Evolutionary conservation across 2,113 vertebrate genomes (phyloP).

Genomic region (Brachypodius melanocephalos): DNA sequence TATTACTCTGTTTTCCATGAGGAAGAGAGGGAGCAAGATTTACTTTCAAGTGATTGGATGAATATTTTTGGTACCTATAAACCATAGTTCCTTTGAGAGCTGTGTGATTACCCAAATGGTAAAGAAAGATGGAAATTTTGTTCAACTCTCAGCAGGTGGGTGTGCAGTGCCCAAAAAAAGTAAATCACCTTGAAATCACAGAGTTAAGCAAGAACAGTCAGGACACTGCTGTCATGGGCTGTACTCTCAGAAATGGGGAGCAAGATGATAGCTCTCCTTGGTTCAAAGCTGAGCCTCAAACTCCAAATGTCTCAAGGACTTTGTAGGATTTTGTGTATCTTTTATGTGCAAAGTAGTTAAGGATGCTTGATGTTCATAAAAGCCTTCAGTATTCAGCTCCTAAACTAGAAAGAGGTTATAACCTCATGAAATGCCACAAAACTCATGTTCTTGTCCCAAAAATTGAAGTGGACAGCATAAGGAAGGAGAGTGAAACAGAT

Average conservation of each 20-base stretch:
- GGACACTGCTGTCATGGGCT: background rate
- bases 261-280: background rate
- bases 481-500: background rate
- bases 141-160: constrained; percentile 1
- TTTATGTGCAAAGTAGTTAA: background rate
- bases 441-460: background rate
- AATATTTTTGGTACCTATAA: background rate
- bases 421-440: background rate
- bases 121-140: background rate
- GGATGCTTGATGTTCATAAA: background rate
- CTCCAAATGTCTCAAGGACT: background rate
- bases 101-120: background rate
- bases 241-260: background rate
- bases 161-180: background rate
- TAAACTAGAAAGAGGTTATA: background rate
- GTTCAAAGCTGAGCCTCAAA: constrained; percentile 5
- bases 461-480: background rate
- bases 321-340: background rate
- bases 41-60: background rate
- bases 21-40: background rate
- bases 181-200: constrained; percentile 23
- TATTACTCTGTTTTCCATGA: background rate
- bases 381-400: background rate
- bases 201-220: background rate
- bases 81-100: background rate